A percentile compares a stretch with the other conserved stretches of the same genome.
These are phyloP conservation scores for Tupaia chinensis DNA, from an alignment of 2,113 vertebrate genomes.

Conservation along the genomic window DNA sequence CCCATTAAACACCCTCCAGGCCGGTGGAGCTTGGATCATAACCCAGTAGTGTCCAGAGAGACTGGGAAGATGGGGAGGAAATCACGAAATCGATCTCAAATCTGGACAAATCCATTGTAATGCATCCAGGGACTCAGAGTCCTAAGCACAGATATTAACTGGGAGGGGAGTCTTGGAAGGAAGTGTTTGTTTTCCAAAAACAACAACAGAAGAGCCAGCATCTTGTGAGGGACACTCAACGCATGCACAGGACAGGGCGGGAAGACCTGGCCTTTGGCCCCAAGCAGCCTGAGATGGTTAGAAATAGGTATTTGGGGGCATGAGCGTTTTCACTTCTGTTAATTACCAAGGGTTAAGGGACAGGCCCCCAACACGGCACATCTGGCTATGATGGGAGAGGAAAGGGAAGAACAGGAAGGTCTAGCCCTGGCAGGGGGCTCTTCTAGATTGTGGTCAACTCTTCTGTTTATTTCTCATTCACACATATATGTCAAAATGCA, in stretches of 20 bases:
- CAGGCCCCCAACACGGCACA: no score
- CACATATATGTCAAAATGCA: no score
- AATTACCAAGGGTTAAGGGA: not conserved
- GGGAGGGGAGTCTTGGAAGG: constrained; percentile 71
- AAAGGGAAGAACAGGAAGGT: no score
- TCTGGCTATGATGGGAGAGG: no score
- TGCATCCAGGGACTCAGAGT: constrained; percentile 65
- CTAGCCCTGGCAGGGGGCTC: no score
- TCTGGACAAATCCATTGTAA: constrained; percentile 64
- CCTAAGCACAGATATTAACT: constrained; percentile 75
- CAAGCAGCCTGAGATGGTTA: not conserved
- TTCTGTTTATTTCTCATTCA: not conserved
- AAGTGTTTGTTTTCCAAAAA: constrained; percentile 81
- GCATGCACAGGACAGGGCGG: not conserved
- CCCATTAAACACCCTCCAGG: not conserved
- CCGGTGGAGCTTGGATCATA: not conserved
- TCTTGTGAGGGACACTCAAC: constrained; percentile 46
- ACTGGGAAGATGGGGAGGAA: constrained; percentile 45
- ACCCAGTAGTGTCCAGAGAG: constrained; percentile 59
- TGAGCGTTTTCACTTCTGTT: not conserved
- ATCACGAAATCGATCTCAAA: constrained; percentile 47
- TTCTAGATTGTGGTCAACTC: not conserved
- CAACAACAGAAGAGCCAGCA: constrained; percentile 73
- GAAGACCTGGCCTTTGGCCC: constrained; percentile 50
- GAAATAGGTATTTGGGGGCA: not conserved